These are phyloP conservation scores for Rallus crepitans DNA, from an alignment of 2,797 vertebrate species.

Conservation along the genomic window DNA sequence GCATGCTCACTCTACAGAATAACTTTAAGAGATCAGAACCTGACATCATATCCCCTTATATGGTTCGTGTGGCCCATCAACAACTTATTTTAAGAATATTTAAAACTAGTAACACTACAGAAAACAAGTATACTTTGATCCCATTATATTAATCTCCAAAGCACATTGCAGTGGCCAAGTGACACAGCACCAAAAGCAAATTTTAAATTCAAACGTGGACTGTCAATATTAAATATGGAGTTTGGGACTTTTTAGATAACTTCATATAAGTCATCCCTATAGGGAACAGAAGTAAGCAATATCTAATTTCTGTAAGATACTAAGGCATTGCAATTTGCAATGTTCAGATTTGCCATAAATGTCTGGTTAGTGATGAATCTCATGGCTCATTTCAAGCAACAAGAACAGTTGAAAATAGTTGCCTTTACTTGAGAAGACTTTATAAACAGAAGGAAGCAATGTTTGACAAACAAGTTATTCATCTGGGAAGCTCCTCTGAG, in stretches of 20 bases:
- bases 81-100: neutral
- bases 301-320: neutral
- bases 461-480: conserved; percentile 46
- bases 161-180: neutral
- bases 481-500: conserved; percentile 53
- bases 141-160: neutral
- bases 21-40: neutral
- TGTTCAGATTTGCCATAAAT: neutral
- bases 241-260: neutral
- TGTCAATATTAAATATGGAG: neutral
- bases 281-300: neutral
- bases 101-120: neutral
- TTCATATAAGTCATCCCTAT: neutral
- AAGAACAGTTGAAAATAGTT: conserved; percentile 13
- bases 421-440: conserved; percentile 35
- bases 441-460: conserved; percentile 42
- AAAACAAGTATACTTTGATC: neutral
- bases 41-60: neutral
- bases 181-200: neutral
- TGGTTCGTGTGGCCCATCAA: neutral
- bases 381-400: neutral
- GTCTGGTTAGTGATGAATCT: neutral
- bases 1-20: neutral
- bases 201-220: neutral
- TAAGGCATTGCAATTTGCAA: neutral